Base-by-base conservation (phyloP, 1,140 invertebrate species). In the Lanistes nyassanus region DNA sequence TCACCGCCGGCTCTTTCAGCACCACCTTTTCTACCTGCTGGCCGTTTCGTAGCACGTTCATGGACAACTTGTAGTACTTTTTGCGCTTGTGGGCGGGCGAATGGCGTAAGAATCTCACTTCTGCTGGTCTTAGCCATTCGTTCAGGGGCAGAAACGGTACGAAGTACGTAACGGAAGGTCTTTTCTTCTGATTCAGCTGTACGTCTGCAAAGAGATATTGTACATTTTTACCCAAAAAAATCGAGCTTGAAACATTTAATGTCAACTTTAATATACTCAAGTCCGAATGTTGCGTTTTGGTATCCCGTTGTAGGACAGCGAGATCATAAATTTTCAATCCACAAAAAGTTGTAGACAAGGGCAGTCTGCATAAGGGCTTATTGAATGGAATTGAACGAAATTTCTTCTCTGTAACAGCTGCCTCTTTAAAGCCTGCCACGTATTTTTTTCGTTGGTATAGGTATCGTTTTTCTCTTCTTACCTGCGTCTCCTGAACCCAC, bases 131-230 rank as follows among this genome's bases (percentile, higher is more conserved):
- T 9, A 85, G 67, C 11, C 66, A 75, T 53, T 83, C 83, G 62
- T 85, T 79, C 9, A 37, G 69, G 13, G 81, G 79, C 29, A 85
- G 70, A 23, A 70, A 42, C 19, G 81, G 79, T 16, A 83, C 58
- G 55, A 72, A 56, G 69, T 80, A 81, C 1, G 55, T 74, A 23
- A 79, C 39, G 1, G 66, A 42, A 2, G 68, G 47, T 56, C 74
- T 76, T 62, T 67, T 51, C n/a, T 60, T 72, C 23, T 60, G 68
- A 53, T 55, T 72, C 42, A 36, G n/a, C 64, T 56, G 55, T 0
- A 64, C 62, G 42, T 73, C 77, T 78, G 73, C 23, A 64, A 69
- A 36, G 2, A 21, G 11, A 36, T 60, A 58, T 36, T 64, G 11
- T 60, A 26, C 13, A 26, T 0, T 60, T 60, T 60, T 37, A 36